Base-by-base conservation (phyloP, 2,797 vertebrate genomes). In the Protonibea diacanthus region DNA sequence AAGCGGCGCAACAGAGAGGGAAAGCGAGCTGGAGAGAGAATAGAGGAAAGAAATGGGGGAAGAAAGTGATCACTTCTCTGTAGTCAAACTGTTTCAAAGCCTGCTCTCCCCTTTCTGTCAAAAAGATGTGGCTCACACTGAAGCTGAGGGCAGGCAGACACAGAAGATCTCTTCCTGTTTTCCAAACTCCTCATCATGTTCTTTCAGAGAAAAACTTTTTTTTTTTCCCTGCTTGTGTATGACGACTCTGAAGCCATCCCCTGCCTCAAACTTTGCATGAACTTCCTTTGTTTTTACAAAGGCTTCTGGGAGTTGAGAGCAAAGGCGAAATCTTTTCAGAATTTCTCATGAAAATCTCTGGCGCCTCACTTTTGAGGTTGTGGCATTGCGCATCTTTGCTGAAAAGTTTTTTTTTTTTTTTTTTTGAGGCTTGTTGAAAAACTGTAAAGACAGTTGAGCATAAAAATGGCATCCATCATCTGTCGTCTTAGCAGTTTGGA, bases 181-280 rank as follows among this genome's bases (percentile, higher is more conserved):
- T 86, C 84, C 80, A 78, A 89, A 88, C 87, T 86, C 78, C 71
- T 88, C 85, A 59, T 89, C 86, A 78, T 87, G 76, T 83, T 91
- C 83, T 76, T 58, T 84, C 67, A 80, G 57, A 77, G 78, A 74
- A 48, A 81, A 87, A 80, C 51, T 66, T 80, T 86, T 77, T 76
- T 62, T 58, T 40, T 9, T 38, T 38, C 57, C 55, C 38, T n/a
- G 60, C 78, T 61, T 67, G 55, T 70, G 66, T 68, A 9, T 59
- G 83, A 87, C 68, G 42, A 78, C 66, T 91, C 74, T 88, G 80
- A 90, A 90, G 85, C 82, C 68, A 59, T 80, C 68, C 63, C 73
- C 75, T 52, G 78, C 74, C 68, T 87, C 84, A 92, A 93, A 91
- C 92, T 92, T 92, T 88, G 82, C 71, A 71, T 84, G 83, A 91